Percentiles rank a stretch among this genome's conserved stretches.
phyloP scores from a whole-genome alignment of 2,797 vertebrate species.

The Echeneis naucrates region DNA sequence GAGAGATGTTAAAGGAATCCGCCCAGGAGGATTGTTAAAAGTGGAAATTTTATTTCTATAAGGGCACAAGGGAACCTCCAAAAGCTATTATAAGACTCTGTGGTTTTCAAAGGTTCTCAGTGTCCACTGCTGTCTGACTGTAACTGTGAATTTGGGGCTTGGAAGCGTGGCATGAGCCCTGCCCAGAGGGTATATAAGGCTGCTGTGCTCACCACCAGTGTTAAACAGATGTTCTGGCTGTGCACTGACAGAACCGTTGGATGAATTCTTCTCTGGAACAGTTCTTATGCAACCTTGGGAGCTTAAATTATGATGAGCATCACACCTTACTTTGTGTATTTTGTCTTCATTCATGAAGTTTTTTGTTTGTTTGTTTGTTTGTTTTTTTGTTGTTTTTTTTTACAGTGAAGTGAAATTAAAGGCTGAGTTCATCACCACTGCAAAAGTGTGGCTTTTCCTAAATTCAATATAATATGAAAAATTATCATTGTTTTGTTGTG shows the following conservation, averaged over 20 bases:
- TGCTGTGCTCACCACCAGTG: slow-evolving; percentile 64
- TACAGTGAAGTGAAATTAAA: not conserved
- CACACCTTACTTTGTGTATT: slow-evolving; percentile 14
- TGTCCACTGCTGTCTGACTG: slow-evolving; percentile 76
- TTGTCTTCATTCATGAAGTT: slow-evolving; percentile 17
- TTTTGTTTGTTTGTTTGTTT: too few species aligned
- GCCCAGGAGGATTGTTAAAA: slow-evolving; percentile 73
- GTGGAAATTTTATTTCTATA: slow-evolving; percentile 79
- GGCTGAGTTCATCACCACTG: not conserved
- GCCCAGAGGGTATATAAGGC: slow-evolving; percentile 70
- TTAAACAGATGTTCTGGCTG: slow-evolving; percentile 75
- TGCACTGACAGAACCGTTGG: slow-evolving; percentile 45
- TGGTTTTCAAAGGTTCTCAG: slow-evolving; percentile 68
- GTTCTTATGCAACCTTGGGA: slow-evolving; percentile 47
- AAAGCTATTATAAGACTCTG: slow-evolving; percentile 73
- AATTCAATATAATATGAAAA: not conserved
- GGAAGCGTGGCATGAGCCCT: slow-evolving; percentile 69
- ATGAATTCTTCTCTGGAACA: slow-evolving; percentile 57
- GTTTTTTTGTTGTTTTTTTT: too few species aligned
- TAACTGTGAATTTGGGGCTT: slow-evolving; percentile 78
- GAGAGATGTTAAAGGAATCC: slow-evolving; percentile 59
- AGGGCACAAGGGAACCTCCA: slow-evolving; percentile 75
- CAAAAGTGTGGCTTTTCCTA: slow-evolving; percentile 1
- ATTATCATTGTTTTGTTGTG: not conserved
- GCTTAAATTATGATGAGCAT: slow-evolving; percentile 16